Percentiles rank a stretch among this genome's conserved stretches.
These are phyloP conservation scores for Montipora cactus DNA, from an alignment of 64 coral and sea anemone species.

Conservation along the genomic window DNA sequence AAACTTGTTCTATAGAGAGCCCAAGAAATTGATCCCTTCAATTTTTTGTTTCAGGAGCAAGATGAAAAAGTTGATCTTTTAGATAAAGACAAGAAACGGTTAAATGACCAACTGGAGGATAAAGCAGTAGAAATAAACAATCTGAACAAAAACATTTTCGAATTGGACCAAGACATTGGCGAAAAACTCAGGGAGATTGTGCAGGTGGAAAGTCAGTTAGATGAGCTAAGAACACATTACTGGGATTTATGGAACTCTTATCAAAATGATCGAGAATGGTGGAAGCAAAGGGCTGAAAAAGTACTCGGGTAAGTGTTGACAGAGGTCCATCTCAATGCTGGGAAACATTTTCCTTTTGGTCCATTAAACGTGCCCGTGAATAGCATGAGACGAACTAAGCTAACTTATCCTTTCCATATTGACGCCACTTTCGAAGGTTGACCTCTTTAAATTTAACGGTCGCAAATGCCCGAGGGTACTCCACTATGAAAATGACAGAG, in stretches of 20 bases:
- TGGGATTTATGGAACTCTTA: conserved; percentile 67
- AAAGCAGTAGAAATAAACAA: conserved; percentile 69
- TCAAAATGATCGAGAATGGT: conserved; percentile 69
- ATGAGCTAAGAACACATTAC: conserved; percentile 35
- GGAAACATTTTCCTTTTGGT: not conserved
- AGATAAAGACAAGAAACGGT: conserved; percentile 62
- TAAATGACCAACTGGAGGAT: conserved; percentile 65
- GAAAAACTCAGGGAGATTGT: conserved; percentile 71
- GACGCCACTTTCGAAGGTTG: too few species aligned
- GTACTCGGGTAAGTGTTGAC: conserved; percentile 20
- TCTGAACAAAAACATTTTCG: conserved; percentile 15
- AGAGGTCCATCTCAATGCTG: not conserved
- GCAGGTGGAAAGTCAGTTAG: conserved; percentile 39
- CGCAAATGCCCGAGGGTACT: too few species aligned
- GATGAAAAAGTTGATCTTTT: conserved; percentile 56
- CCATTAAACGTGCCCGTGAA: too few species aligned
- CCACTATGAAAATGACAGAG: too few species aligned
- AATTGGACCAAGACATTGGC: conserved; percentile 72
- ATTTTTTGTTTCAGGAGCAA: conserved; percentile 52
- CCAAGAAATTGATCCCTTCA: not conserved
- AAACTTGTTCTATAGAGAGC: not conserved
- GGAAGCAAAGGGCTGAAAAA: conserved; percentile 63
- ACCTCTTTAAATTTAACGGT: too few species aligned
- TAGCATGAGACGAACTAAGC: too few species aligned
- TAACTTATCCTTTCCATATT: too few species aligned